Conservation (phyloP, 2,113 vertebrate genomes). For the Sisor rabdophorus region DNA sequence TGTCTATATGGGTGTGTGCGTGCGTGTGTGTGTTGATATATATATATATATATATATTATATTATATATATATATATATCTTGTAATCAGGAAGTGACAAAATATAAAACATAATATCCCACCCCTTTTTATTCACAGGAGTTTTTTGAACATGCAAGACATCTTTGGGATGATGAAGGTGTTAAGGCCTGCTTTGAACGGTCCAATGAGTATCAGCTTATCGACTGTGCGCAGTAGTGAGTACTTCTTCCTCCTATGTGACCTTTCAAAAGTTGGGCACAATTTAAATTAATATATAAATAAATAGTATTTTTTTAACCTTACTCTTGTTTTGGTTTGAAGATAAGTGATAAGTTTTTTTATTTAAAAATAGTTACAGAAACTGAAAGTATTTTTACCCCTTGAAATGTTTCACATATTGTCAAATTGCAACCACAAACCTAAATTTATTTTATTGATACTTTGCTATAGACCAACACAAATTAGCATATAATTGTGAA, state of each 20-base stretch:
- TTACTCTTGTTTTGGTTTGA: background rate
- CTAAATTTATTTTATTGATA: too few relatives aligned
- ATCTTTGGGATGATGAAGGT: conserved; percentile 68
- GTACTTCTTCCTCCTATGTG: conserved; percentile 31
- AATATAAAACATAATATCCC: background rate
- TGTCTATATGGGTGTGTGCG: too few relatives aligned
- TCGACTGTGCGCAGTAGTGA: conserved; percentile 72
- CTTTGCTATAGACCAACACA: too few relatives aligned
- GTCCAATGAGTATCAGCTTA: conserved; percentile 72
- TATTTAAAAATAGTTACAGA: too few relatives aligned
- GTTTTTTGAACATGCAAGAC: conserved; percentile 68
- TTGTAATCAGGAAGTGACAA: background rate
- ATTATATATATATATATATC: too few relatives aligned
- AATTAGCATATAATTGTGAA: too few relatives aligned
- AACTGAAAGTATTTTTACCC: too few relatives aligned
- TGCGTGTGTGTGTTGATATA: too few relatives aligned
- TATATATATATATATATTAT: too few relatives aligned
- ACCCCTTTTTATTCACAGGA: conserved; percentile 54
- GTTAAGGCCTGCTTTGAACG: conserved; percentile 68
- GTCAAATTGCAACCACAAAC: too few relatives aligned
- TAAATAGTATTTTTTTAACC: background rate
- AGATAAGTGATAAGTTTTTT: too few relatives aligned
- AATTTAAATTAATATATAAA: background rate
- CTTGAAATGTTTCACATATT: too few relatives aligned
- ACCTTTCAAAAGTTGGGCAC: background rate